Evolutionary conservation across 2,888 invertebrate genomes (phyloP), one percentile per base, ranked within the genome.

Genomic region (Alentia gelatinosa): DNA sequence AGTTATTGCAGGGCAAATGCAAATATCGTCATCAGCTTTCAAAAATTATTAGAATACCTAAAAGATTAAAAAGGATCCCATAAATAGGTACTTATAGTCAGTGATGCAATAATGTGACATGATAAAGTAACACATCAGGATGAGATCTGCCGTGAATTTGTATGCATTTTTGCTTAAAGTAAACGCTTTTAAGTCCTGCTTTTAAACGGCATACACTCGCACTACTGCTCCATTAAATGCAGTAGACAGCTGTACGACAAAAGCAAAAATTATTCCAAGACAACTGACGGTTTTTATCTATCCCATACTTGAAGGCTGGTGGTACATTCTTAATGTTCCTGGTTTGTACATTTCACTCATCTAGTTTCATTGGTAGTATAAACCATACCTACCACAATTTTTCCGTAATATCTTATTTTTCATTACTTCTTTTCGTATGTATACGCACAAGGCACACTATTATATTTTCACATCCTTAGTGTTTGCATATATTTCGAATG

Each of bases 271-370:
- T n/a, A n/a, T n/a, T n/a, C 23, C 56, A 56, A 56, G 56, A n/a
- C 7, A 35, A 79, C 79, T 79, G 79, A 79, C 23, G 23, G 15
- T 79, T 15, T 37, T 5, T 39, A 19, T 79, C 39, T 79, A 39
- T 79, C 79, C 39, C 79, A 37, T 79, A 39, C 35, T 33, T 79
- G 7, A 86, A 86, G 86, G 47, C 86, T 86, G 86, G 86, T 86
- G 86, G 86, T 42, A 86, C 86, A 86, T 86, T 86, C 86, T n/a
- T 86, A 86, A 86, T 86, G 86, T 86, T 86, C 86, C 86, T 86
- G 86, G 86, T 86, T 86, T 86, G 86, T 86, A 86, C 37, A 86
- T 47, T 86, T 86, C 86, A 86, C 86, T 86, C 47, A 42, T 84
- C 30, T 39, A n/a, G n/a, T 74, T 33, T 3, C 56, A 56, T 56